Evolutionary conservation across 2,888 invertebrate species (phyloP).

Genomic region (Tipula unca): DNA sequence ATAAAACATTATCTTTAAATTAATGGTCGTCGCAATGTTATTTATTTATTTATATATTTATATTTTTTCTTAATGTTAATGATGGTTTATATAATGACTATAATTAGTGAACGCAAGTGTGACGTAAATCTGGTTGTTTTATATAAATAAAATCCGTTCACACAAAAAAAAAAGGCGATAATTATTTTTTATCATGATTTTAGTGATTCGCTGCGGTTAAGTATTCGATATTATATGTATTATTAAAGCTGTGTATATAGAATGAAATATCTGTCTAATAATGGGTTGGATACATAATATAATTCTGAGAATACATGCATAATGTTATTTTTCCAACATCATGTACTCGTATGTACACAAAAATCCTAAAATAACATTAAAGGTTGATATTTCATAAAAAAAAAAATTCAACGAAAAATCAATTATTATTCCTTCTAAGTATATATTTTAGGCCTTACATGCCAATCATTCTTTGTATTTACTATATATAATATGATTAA

Average conservation of each 20-base stretch:
- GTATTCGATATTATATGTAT: no score
- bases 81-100: not conserved
- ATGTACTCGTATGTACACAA: not conserved
- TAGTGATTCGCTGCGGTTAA: no score
- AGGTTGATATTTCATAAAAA: not conserved
- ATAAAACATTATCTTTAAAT: not conserved
- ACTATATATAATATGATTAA: not conserved
- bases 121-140: not conserved
- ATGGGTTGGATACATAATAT: not conserved
- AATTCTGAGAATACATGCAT: not conserved
- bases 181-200: not conserved
- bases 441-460: not conserved
- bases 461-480: not conserved
- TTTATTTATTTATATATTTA: not conserved
- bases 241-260: no score
- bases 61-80: no score
- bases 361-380: slow-evolving; percentile 3
- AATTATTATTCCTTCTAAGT: not conserved
- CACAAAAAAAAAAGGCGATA: not conserved
- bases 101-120: not conserved
- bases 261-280: not conserved
- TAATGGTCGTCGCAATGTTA: not conserved
- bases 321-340: not conserved
- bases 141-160: no score
- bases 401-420: not conserved